Conservation (phyloP, 2,888 invertebrate genomes). For the Mesoligia furuncula region DNA sequence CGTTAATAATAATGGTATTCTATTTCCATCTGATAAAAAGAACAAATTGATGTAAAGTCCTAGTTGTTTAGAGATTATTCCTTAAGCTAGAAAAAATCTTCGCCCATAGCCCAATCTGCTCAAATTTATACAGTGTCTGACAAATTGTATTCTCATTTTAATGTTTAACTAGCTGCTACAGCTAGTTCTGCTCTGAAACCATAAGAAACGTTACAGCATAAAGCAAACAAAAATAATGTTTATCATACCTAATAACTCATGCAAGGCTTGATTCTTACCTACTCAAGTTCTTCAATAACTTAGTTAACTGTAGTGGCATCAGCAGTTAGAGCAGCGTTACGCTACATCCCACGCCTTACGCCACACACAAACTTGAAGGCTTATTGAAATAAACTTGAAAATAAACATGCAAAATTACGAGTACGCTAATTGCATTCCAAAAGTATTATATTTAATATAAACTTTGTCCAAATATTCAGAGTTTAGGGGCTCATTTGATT, state of each 20-base stretch:
- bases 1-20: neutral
- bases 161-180: neutral
- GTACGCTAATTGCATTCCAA: constrained; percentile 73
- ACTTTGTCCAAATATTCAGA: constrained; percentile 42
- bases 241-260: neutral
- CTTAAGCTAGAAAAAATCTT: too few species aligned
- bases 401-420: constrained; percentile 77
- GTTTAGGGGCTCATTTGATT: constrained; percentile 39
- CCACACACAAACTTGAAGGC: constrained; percentile 52
- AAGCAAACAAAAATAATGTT: neutral
- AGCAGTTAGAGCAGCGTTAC: neutral
- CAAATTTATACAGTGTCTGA: neutral
- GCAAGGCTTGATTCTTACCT: neutral
- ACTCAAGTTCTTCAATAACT: neutral
- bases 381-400: constrained; percentile 76
- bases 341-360: constrained; percentile 1
- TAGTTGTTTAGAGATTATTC: neutral
- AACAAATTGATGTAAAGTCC: neutral
- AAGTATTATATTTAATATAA: constrained; percentile 64
- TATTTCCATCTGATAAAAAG: neutral
- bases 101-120: neutral
- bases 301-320: neutral
- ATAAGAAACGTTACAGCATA: neutral
- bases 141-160: neutral
- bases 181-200: neutral